Base-by-base conservation (phyloP, 2,113 vertebrate species). In the Aptenodytes forsteri region DNA sequence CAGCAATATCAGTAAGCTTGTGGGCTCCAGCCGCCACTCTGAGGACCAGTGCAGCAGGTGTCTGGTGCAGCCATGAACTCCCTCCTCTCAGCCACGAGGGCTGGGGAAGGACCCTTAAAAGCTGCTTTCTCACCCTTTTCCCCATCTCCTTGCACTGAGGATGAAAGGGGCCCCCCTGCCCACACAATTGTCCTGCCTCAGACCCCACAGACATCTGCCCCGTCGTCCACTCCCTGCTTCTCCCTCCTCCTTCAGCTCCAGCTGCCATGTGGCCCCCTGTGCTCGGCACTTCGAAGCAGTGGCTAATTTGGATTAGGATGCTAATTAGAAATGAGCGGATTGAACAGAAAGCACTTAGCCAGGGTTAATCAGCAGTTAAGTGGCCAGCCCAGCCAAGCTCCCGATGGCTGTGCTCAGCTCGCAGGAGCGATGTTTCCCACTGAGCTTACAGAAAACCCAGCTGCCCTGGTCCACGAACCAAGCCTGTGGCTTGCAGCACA, bases 361-460 rank as follows among this genome's bases (percentile, higher is more conserved):
- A 88, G 88, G 91, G 96, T 97, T 97, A 97, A 97, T 97, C 87
- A 97, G 85, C 83, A 93, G 95, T 91, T 96, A 97, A 97, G 86
- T 82, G 91, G 83, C 87, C 80, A 83, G 89, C 67, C 89, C 75
- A 83, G 78, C 83, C 46, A 8, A 95, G 66, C 52, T 94, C 89
- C 77, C 2, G 0, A 21, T 44, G 95, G 38, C 89, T 86, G 42
- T 49, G 52, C 83, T 90, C 38, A 66, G 42, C 87, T 91, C 13
- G 0, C 32, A 88, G 86, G 59, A 89, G 56, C 1, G 0, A 21
- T 0, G 0, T 81, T 86, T 87, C 47, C 79, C 1, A 0, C 82
- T 44, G 94, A 85, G 47, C 18, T 92, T 52, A 59, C 8, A 22
- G 62, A 80, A 79, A 76, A 56, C 5, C 42, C 77, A 86, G 44